Percentiles rank a stretch among this genome's conserved stretches.
Evolutionary conservation across 1,140 invertebrate species (phyloP).

Genomic region (Vanessa tameamea): DNA sequence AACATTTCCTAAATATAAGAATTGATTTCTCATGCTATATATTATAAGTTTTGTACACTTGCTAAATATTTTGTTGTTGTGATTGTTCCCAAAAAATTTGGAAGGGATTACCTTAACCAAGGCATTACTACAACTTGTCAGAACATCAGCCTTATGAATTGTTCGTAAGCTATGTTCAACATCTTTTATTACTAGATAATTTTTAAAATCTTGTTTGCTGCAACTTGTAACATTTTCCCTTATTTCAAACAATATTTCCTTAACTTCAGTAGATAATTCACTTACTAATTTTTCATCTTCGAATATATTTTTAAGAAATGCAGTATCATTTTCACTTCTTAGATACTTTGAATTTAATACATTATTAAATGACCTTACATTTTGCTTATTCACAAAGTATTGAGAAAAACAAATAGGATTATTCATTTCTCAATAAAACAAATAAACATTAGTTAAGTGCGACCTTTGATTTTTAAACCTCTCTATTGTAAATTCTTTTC

Average conservation of each 20-base stretch:
- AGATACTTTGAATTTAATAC: constrained; percentile 58
- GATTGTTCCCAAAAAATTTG: constrained; percentile 57
- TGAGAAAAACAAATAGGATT: constrained; percentile 58
- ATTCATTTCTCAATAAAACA: constrained; percentile 36
- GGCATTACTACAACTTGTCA: constrained; percentile 43
- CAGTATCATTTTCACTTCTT: constrained; percentile 45
- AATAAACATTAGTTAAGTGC: not conserved
- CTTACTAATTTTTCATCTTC: constrained; percentile 46
- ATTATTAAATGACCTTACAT: constrained; percentile 63
- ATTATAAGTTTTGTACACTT: constrained; percentile 56
- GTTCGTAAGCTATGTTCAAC: constrained; percentile 11
- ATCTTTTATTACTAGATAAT: constrained; percentile 46
- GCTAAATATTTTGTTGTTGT: constrained; percentile 69
- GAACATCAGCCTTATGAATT: constrained; percentile 55
- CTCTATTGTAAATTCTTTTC: not conserved
- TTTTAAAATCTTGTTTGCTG: constrained; percentile 59
- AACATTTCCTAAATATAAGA: constrained; percentile 51
- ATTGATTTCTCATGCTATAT: constrained; percentile 69
- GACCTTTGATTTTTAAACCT: no score
- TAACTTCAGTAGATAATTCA: constrained; percentile 44
- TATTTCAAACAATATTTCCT: constrained; percentile 43
- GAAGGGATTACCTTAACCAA: constrained; percentile 60
- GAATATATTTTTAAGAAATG: constrained; percentile 51
- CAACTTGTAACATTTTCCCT: constrained; percentile 53
- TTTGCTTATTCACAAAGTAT: constrained; percentile 70